phyloP scores from a whole-genome alignment of 2,888 invertebrate species.

The Drosophila histrio region DNA sequence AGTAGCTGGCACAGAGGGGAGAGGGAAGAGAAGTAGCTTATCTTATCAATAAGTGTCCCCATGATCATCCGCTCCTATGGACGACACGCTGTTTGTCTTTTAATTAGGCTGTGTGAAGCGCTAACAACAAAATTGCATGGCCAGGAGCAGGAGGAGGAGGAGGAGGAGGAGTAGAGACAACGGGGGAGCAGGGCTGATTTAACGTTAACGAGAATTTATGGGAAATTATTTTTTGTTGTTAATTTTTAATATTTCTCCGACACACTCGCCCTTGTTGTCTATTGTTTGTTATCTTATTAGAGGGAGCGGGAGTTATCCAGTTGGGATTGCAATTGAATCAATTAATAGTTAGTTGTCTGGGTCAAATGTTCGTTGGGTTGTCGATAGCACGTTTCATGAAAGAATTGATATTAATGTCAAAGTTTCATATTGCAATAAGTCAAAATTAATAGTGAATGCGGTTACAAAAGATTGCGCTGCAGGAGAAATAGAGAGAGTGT shows the following conservation, averaged over 20 bases:
- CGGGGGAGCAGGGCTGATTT: slow-evolving; percentile 10
- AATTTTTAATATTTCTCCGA: slow-evolving; percentile 72
- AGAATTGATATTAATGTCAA: slow-evolving; percentile 71
- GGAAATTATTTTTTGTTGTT: slow-evolving; percentile 78
- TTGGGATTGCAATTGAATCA: slow-evolving; percentile 67
- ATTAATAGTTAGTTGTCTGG: slow-evolving; percentile 59
- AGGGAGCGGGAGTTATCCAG: not conserved
- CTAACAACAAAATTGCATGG: slow-evolving; percentile 56
- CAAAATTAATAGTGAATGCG: slow-evolving; percentile 50
- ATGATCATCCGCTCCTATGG: slow-evolving; percentile 26
- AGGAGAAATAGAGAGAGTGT: not conserved
- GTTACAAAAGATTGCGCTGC: not conserved
- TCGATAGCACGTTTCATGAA: slow-evolving; percentile 40
- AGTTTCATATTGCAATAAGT: slow-evolving; percentile 66
- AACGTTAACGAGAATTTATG: slow-evolving; percentile 77
- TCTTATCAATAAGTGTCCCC: slow-evolving; percentile 59
- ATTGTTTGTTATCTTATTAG: slow-evolving; percentile 60
- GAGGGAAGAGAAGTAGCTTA: slow-evolving; percentile 7
- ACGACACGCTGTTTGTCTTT: slow-evolving; percentile 68
- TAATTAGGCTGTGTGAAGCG: slow-evolving; percentile 74
- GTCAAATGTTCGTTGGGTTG: slow-evolving; percentile 43
- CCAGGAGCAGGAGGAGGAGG: not conserved
- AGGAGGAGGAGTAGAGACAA: not conserved
- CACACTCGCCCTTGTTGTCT: slow-evolving; percentile 36
- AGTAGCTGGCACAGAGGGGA: not conserved